A percentile compares a stretch with the other conserved stretches of the same genome.
Evolutionary conservation across 35 echinoderm and acorn worm genomes (phyloP).

Genomic region (Patiria miniata): DNA sequence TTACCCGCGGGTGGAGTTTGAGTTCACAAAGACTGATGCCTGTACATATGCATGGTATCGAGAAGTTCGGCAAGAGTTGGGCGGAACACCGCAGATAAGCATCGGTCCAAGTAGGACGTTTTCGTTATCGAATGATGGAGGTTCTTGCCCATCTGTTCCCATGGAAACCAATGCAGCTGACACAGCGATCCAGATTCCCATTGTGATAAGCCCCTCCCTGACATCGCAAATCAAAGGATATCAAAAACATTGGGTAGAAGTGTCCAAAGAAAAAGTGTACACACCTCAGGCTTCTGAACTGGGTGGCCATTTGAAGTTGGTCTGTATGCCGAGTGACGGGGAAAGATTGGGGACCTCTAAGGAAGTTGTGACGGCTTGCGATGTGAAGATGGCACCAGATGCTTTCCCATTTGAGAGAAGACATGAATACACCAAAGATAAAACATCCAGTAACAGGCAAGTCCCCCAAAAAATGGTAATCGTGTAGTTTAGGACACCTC

Average conservation of each 20-base stretch:
- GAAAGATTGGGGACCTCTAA: conserved; percentile 37
- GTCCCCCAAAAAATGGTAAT: neutral
- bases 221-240: conserved; percentile 18
- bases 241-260: conserved; percentile 40
- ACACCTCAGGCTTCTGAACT: conserved; percentile 53
- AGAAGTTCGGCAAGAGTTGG: neutral
- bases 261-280: conserved; percentile 47
- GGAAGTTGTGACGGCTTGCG: conserved; percentile 37
- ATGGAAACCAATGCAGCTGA: conserved; percentile 21
- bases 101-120: neutral
- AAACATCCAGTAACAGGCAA: conserved; percentile 50
- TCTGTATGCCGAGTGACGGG: conserved; percentile 61
- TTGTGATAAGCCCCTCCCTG: neutral
- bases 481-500: too few relatives aligned
- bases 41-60: conserved; percentile 71
- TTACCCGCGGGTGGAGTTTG: conserved; percentile 55
- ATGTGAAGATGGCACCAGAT: conserved; percentile 45
- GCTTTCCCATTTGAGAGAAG: conserved; percentile 70
- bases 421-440: conserved; percentile 63
- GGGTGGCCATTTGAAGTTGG: conserved; percentile 52
- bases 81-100: neutral
- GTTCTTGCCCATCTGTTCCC: neutral
- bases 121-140: neutral
- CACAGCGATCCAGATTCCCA: neutral
- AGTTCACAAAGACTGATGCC: conserved; percentile 53